These are phyloP conservation scores for Coremacera marginata DNA, from an alignment of 2,888 invertebrate species.

Conservation along the genomic window DNA sequence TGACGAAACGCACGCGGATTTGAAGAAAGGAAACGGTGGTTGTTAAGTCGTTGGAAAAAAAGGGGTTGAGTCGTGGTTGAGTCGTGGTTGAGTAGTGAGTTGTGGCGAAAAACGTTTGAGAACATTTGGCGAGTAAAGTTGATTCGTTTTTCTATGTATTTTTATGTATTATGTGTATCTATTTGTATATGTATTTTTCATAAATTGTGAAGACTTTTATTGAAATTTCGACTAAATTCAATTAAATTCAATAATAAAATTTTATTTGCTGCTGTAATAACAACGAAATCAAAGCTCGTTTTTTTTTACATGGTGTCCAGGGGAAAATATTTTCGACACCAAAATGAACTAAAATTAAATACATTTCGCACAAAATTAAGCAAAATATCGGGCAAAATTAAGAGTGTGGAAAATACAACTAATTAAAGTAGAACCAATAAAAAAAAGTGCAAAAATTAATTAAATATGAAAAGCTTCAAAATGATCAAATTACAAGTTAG, in stretches of 20 bases:
- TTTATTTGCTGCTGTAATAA: background rate
- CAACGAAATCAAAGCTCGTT: background rate
- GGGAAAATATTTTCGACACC: background rate
- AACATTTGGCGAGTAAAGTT: constrained; percentile 10
- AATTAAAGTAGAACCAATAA: constrained; percentile 21
- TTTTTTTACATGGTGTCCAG: background rate
- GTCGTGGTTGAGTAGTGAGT: no score
- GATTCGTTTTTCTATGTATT: background rate
- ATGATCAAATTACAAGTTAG: no score
- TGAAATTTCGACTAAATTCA: no score
- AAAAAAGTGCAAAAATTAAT: constrained; percentile 6
- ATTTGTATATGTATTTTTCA: no score
- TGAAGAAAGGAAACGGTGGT: no score
- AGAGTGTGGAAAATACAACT: background rate
- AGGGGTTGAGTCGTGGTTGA: no score
- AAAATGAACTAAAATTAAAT: background rate
- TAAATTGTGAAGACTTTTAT: no score
- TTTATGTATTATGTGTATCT: no score
- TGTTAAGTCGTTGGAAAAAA: no score
- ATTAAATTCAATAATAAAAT: background rate
- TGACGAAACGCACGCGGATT: no score
- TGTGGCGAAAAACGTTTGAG: constrained; percentile 11
- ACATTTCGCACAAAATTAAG: no score
- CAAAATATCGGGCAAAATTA: no score
- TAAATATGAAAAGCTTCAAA: background rate